Percentiles rank a stretch among this genome's conserved stretches.
Conservation (phyloP, 2,888 invertebrate genomes). For the Mesopsocus fuscifrons region DNA sequence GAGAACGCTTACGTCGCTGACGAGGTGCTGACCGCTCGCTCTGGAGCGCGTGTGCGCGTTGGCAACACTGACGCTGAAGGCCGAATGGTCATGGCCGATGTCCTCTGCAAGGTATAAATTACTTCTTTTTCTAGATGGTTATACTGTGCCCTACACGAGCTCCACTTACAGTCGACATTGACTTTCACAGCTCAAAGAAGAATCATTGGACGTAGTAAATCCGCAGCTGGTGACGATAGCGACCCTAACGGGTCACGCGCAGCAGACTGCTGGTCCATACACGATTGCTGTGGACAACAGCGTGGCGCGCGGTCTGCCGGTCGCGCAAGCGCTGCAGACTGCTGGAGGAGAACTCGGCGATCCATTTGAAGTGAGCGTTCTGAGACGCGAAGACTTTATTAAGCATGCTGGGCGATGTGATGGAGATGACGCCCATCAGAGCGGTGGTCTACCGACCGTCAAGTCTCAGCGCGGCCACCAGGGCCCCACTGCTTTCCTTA, state of each 20-base stretch:
- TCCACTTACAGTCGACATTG: neutral
- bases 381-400: constrained; percentile 54
- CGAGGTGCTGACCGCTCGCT: constrained; percentile 68
- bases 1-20: constrained; percentile 76
- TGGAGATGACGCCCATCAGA: constrained; percentile 72
- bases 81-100: constrained; percentile 81
- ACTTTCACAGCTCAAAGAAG: constrained; percentile 37
- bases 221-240: constrained; percentile 81
- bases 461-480: constrained; percentile 59
- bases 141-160: too few relatives aligned
- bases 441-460: constrained; percentile 45
- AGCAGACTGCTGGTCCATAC: constrained; percentile 36
- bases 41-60: constrained; percentile 66
- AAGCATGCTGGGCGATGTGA: constrained; percentile 46
- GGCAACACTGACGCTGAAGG: constrained; percentile 95
- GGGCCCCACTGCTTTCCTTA: constrained; percentile 72
- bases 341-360: constrained; percentile 55
- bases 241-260: constrained; percentile 76
- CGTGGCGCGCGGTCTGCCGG: constrained; percentile 30
- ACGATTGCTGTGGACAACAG: constrained; percentile 43
- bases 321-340: constrained; percentile 40
- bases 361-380: constrained; percentile 59
- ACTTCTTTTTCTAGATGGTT: too few relatives aligned
- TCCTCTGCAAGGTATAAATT: constrained; percentile 48
- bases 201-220: constrained; percentile 46